Conservation (phyloP, 2,113 vertebrate species). For the Hydrolagus affinis region DNA sequence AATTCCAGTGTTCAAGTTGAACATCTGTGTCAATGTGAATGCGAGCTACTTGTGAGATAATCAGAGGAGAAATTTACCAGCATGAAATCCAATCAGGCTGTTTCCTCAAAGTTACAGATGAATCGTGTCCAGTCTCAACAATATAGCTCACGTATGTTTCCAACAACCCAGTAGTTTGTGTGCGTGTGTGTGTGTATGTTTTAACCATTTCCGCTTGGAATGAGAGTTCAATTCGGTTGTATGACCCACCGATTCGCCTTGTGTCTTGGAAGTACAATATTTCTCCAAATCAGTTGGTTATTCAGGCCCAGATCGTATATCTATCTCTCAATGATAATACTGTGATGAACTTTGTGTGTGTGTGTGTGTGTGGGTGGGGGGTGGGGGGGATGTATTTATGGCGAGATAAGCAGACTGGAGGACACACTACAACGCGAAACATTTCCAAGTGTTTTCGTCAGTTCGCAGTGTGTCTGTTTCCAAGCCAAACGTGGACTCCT, state of each 20-base stretch:
- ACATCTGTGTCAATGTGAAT: neutral
- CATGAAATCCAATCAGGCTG: neutral
- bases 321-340: neutral
- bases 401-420: neutral
- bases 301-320: too few species aligned
- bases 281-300: neutral
- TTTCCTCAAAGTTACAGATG: neutral
- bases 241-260: neutral
- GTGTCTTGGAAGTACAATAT: neutral
- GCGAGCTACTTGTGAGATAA: neutral
- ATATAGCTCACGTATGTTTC: neutral
- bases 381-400: neutral
- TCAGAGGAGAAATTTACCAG: neutral
- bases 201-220: neutral
- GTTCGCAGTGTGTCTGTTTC: neutral
- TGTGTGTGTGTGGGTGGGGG: too few species aligned
- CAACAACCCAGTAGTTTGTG: neutral
- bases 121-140: neutral
- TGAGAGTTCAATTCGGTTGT: neutral
- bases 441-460: neutral
- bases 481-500: neutral
- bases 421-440: neutral
- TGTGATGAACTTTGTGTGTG: neutral
- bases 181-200: neutral
- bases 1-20: neutral